phyloP scores from a whole-genome alignment of 37 sponge, comb jelly and placozoan species.

The Geodia barretti region DNA sequence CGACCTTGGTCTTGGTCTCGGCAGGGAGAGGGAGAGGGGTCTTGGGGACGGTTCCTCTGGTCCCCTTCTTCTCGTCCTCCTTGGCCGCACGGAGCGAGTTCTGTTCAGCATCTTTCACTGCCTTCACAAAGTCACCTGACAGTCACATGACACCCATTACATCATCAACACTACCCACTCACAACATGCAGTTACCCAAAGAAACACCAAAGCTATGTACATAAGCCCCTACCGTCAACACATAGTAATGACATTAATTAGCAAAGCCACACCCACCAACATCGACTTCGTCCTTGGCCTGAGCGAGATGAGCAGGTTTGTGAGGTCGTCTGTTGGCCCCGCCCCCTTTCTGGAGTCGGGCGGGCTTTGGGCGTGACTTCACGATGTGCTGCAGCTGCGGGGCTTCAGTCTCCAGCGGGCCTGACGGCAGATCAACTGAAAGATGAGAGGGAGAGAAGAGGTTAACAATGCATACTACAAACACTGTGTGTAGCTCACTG shows the following conservation, averaged over 20 bases:
- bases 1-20: not conserved
- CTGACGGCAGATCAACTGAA: constrained; percentile 49
- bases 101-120: constrained; percentile 5
- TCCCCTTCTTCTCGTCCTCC: not conserved
- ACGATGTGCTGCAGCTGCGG: constrained; percentile 66
- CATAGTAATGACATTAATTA: no score
- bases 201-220: not conserved
- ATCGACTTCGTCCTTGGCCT: not conserved
- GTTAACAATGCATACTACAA: not conserved
- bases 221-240: not conserved
- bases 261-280: no score
- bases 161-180: not conserved
- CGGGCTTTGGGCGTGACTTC: constrained; percentile 64
- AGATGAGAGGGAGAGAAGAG: not conserved
- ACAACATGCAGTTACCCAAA: not conserved
- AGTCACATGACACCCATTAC: not conserved
- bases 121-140: not conserved
- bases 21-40: not conserved
- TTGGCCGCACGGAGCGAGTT: not conserved
- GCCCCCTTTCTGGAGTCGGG: constrained; percentile 34
- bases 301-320: constrained; percentile 4
- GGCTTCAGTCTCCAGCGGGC: constrained; percentile 46
- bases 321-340: not conserved
- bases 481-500: not conserved
- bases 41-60: not conserved